These are phyloP conservation scores for Heteromyza rotundicornis DNA, from an alignment of 2,888 invertebrate genomes.

Conservation along the genomic window DNA sequence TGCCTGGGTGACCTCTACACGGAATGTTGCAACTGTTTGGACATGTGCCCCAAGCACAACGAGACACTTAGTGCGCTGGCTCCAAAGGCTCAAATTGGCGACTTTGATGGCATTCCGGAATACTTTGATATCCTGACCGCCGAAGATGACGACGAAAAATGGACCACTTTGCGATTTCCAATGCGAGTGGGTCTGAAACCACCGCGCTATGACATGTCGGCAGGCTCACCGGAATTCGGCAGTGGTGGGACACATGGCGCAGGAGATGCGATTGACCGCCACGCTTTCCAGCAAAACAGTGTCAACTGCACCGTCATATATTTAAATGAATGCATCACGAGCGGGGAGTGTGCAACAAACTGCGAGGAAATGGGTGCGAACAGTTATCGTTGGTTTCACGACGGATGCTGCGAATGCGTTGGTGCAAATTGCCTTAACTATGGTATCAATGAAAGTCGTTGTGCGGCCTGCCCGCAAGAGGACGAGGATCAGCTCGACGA, in stretches of 20 bases:
- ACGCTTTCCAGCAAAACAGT: conserved; percentile 24
- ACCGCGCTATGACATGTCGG: conserved; percentile 9
- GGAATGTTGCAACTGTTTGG: conserved; percentile 71
- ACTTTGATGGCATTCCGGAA: conserved; percentile 79
- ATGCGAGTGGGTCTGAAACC: conserved; percentile 42
- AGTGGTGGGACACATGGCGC: conserved; percentile 17
- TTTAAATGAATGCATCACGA: conserved; percentile 51
- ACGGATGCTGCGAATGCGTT: conserved; percentile 92
- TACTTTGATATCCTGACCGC: conserved; percentile 82
- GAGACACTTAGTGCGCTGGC: conserved; percentile 57
- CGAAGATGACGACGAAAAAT: conserved; percentile 63
- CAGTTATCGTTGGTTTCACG: conserved; percentile 88
- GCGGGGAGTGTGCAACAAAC: conserved; percentile 52
- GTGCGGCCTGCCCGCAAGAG: conserved; percentile 67
- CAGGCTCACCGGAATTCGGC: too few relatives aligned
- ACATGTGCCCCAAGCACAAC: conserved; percentile 79
- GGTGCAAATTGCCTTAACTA: conserved; percentile 86
- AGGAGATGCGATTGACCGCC: conserved; percentile 32
- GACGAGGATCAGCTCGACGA: conserved; percentile 34
- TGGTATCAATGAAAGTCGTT: conserved; percentile 84
- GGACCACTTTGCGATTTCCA: conserved; percentile 52
- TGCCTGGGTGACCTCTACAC: conserved; percentile 87
- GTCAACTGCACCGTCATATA: conserved; percentile 57
- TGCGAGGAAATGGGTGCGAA: conserved; percentile 60
- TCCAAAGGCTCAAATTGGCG: conserved; percentile 83